Conservation (phyloP, 2,888 invertebrate species). For the Lepidonotus clava region DNA sequence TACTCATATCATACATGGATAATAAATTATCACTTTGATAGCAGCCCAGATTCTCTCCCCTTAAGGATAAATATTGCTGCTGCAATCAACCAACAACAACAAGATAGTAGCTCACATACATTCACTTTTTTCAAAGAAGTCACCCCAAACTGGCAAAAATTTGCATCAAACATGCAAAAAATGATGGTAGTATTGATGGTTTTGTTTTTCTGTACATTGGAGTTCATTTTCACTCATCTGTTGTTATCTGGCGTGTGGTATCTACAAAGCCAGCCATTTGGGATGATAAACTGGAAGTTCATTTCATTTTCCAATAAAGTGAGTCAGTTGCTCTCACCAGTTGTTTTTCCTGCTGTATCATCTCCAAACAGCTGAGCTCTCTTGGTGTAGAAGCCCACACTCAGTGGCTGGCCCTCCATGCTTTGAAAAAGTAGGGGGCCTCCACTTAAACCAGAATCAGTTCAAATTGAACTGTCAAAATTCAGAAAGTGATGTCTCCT, state of each 20-base stretch:
- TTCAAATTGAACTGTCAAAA: too few species aligned
- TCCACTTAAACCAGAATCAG: not conserved
- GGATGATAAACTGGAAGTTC: too few species aligned
- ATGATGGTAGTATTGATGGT: not conserved
- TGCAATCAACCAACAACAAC: too few species aligned
- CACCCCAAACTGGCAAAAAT: constrained; percentile 6
- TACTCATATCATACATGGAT: not conserved
- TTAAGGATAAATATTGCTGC: constrained; percentile 21
- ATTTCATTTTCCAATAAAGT: too few species aligned
- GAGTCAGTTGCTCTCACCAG: too few species aligned
- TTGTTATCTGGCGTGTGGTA: not conserved
- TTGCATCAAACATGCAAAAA: not conserved
- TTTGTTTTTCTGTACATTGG: not conserved
- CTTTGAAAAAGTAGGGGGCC: too few species aligned
- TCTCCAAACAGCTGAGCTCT: too few species aligned
- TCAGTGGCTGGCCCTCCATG: too few species aligned
- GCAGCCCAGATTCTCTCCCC: not conserved
- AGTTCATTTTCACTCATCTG: not conserved
- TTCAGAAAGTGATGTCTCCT: too few species aligned
- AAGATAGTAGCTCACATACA: constrained; percentile 1
- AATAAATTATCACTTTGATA: not conserved
- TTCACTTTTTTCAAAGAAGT: not conserved
- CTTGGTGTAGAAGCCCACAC: too few species aligned
- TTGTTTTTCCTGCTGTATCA: too few species aligned
- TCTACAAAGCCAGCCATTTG: not conserved